These are phyloP conservation scores for Campoplex nolae DNA, from an alignment of 2,888 invertebrate genomes.

Conservation along the genomic window DNA sequence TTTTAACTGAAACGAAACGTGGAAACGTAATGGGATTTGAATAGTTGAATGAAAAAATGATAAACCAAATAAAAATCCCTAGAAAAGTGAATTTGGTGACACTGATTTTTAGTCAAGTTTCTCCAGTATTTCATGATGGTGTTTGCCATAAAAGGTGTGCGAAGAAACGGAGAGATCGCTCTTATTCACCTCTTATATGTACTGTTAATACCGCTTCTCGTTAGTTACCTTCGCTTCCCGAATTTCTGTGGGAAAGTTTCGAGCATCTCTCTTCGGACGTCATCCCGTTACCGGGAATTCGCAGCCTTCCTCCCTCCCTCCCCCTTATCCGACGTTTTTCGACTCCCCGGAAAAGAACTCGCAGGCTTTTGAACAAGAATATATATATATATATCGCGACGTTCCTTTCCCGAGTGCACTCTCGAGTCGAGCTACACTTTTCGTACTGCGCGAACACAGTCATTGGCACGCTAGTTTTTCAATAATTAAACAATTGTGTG, in stretches of 20 bases:
- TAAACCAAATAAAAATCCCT: too few species aligned
- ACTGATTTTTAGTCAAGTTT: conserved; percentile 31
- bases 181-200: conserved; percentile 22
- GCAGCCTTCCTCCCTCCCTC: conserved; percentile 66
- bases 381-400: background rate
- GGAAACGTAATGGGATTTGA: too few species aligned
- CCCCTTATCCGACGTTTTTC: conserved; percentile 69
- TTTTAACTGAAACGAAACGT: too few species aligned
- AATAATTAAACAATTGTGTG: too few species aligned
- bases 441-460: background rate
- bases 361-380: conserved; percentile 9
- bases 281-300: conserved; percentile 62
- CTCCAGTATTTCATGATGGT: conserved; percentile 8
- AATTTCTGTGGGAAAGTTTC: conserved; percentile 79
- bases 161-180: conserved; percentile 45
- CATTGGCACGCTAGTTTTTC: conserved; percentile 5
- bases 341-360: conserved; percentile 56
- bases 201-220: conserved; percentile 56
- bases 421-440: background rate
- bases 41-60: too few species aligned
- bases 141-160: conserved; percentile 48
- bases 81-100: background rate
- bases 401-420: background rate
- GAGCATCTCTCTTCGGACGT: conserved; percentile 15
- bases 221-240: conserved; percentile 69